Percentiles rank a stretch among this genome's conserved stretches.
Evolutionary conservation across 1,140 invertebrate species (phyloP).

Genomic region (Hyles vespertilio): DNA sequence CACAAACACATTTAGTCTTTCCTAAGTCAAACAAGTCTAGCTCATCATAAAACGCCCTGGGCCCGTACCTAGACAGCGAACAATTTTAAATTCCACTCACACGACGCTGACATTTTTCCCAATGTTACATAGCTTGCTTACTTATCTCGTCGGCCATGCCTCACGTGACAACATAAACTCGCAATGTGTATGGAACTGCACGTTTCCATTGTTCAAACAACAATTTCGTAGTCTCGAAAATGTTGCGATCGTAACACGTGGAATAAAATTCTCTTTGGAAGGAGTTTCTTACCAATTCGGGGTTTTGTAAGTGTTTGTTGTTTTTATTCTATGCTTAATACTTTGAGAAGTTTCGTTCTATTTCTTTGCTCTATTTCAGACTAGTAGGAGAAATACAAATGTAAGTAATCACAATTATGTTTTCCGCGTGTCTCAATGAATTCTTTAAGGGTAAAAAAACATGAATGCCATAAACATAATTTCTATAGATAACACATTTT

Average conservation of each 20-base stretch:
- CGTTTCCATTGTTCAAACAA: constrained; percentile 6
- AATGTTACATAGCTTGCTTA: constrained; percentile 24
- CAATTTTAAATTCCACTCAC: constrained; percentile 18
- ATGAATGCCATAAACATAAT: no score
- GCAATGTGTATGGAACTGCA: constrained; percentile 16
- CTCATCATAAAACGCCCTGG: not conserved
- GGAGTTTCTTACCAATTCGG: not conserved
- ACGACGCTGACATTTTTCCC: constrained; percentile 17
- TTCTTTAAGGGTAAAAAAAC: no score
- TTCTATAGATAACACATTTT: no score
- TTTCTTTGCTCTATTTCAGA: no score
- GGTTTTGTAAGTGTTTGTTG: no score
- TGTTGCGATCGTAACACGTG: not conserved
- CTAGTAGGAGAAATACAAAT: no score
- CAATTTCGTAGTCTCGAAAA: not conserved
- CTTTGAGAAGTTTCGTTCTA: no score
- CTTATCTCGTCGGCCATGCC: constrained; percentile 19
- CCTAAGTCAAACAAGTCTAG: not conserved
- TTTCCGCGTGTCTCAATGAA: no score
- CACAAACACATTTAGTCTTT: no score
- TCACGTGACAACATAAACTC: constrained; percentile 27
- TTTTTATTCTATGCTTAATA: no score
- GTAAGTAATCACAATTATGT: no score
- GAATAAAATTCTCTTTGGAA: not conserved
- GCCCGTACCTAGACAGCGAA: not conserved